Evolutionary conservation across 2,797 vertebrate species (phyloP).

Genomic region (Triplophysa yarkandensis): DNA sequence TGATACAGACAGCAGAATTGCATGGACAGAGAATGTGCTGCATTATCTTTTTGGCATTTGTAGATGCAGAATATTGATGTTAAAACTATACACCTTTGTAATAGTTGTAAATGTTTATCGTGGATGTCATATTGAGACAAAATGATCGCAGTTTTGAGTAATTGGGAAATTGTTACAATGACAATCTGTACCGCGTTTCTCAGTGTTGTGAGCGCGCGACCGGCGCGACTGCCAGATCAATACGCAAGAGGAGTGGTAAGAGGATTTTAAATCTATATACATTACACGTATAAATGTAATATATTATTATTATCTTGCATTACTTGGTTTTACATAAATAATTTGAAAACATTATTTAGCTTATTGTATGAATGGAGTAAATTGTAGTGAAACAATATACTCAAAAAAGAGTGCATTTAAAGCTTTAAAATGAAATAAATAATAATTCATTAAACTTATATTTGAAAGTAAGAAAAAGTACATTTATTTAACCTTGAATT

Average conservation of each 20-base stretch:
- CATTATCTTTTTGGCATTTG: background rate
- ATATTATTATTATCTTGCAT: background rate
- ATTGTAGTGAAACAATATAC: too few relatives aligned
- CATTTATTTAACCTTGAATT: too few relatives aligned
- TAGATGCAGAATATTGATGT: background rate
- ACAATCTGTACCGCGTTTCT: constrained; percentile 46
- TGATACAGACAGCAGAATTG: background rate
- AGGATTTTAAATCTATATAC: background rate
- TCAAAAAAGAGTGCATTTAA: too few relatives aligned
- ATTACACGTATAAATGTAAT: background rate
- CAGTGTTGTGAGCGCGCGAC: constrained; percentile 8
- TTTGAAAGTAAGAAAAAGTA: too few relatives aligned
- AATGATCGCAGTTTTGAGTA: constrained; percentile 1
- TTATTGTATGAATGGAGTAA: too few relatives aligned
- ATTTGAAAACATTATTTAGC: too few relatives aligned
- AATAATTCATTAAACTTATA: too few relatives aligned
- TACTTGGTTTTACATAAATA: too few relatives aligned
- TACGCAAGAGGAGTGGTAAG: constrained; percentile 56
- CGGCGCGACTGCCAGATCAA: constrained; percentile 24
- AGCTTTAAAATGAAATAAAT: too few relatives aligned
- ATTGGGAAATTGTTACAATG: constrained; percentile 21
- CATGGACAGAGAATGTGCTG: background rate
- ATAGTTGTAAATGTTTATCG: background rate
- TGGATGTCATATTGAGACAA: background rate
- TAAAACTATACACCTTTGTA: background rate